phyloP scores from a whole-genome alignment of 2,113 vertebrate genomes.

The Myotis lucifugus region DNA sequence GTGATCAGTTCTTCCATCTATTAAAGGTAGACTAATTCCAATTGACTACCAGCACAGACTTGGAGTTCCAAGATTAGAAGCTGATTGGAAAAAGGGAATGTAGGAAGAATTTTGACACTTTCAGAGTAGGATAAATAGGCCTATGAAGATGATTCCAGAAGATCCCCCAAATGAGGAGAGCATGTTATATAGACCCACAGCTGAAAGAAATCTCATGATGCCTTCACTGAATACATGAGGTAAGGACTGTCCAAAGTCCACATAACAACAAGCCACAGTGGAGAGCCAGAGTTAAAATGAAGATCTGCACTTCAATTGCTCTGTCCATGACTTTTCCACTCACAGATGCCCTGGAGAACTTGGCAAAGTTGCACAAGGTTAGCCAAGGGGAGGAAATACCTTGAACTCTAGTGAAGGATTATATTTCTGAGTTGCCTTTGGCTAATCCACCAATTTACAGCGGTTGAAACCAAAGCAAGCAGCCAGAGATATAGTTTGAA shows the following conservation, averaged over 20 bases:
- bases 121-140: not conserved
- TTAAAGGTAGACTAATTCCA: not conserved
- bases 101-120: not conserved
- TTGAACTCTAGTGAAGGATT: constrained; percentile 77
- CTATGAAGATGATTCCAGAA: not conserved
- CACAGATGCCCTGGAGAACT: constrained; percentile 36
- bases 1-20: not conserved
- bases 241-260: not conserved
- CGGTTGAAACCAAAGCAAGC: constrained; percentile 48
- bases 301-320: not conserved
- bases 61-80: not conserved
- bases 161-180: not conserved
- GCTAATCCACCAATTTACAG: constrained; percentile 63
- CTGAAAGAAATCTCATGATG: not conserved
- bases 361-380: constrained; percentile 13
- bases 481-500: not conserved
- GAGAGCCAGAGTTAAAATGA: not conserved
- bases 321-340: constrained; percentile 15
- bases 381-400: constrained; percentile 60
- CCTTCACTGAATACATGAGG: not conserved
- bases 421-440: constrained; percentile 81
- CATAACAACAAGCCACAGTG: too few relatives aligned
- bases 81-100: not conserved
- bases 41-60: not conserved
- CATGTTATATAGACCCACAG: fast-evolving